phyloP scores from a whole-genome alignment of 2,888 invertebrate species.

The Ormyrus rosae region DNA sequence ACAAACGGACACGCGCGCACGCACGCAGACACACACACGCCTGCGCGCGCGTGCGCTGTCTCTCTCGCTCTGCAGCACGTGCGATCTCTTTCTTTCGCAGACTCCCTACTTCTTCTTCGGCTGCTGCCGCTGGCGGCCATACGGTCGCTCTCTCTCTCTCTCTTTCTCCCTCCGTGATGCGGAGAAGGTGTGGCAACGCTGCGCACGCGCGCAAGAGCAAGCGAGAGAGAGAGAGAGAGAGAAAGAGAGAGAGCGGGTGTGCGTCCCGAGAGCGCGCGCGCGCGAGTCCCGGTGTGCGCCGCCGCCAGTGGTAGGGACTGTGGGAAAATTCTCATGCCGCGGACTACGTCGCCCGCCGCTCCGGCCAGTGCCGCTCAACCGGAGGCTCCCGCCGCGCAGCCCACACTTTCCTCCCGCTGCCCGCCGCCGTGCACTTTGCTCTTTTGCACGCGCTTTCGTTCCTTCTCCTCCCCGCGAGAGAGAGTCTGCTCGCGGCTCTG shows the following conservation, averaged over 20 bases:
- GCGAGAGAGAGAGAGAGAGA: slow-evolving; percentile 41
- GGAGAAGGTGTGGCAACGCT: slow-evolving; percentile 56
- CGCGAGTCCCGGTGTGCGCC: slow-evolving; percentile 74
- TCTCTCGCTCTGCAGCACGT: slow-evolving; percentile 41
- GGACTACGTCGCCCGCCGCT: slow-evolving; percentile 64
- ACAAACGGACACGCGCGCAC: not conserved
- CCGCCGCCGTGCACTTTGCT: not conserved
- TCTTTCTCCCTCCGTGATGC: not conserved
- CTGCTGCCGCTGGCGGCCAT: slow-evolving; percentile 39
- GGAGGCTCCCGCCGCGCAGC: slow-evolving; percentile 25
- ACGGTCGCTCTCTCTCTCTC: slow-evolving; percentile 41
- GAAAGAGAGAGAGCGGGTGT: slow-evolving; percentile 29
- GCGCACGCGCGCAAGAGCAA: slow-evolving; percentile 39
- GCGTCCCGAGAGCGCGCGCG: slow-evolving; percentile 38
- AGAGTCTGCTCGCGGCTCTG: no score
- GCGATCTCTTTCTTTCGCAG: slow-evolving; percentile 55
- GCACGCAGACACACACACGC: not conserved
- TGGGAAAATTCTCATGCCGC: slow-evolving; percentile 77
- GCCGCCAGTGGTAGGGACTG: slow-evolving; percentile 69
- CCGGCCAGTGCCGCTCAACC: slow-evolving; percentile 52
- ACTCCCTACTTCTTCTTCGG: slow-evolving; percentile 35
- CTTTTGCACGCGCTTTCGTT: not conserved
- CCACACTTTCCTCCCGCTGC: not conserved
- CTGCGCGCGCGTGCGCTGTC: slow-evolving; percentile 28
- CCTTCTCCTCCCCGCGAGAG: no score